Base-by-base conservation (phyloP, 1,140 invertebrate species). In the Geopemphigus sp. region DNA sequence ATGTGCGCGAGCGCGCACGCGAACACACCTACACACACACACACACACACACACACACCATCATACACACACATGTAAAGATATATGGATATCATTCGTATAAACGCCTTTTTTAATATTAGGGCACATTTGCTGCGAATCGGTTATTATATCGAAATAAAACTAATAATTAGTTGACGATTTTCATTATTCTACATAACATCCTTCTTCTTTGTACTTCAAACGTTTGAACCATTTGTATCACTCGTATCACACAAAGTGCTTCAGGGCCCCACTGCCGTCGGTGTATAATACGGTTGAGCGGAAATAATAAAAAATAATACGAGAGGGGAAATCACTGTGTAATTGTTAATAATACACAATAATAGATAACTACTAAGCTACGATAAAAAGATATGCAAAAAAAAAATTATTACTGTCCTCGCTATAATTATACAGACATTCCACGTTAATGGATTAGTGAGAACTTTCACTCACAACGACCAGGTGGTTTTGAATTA, bases 261-360 rank as follows among this genome's bases (percentile, higher is more conserved):
- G 32, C 63, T 66, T 66, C n/a, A 32, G 63, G 32, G 2, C 32
- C 59, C 47, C 8, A 39, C 32, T 8, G 53, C 53, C 17, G 63
- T 15, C 19, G 45, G 39, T 45, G 32, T 45, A 66, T 45, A 66
- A 45, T 66, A n/a, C 45, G 15, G 32, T 66, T 1, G 32, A 45
- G n/a, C n/a, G 63, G n/a, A 45, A 66, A 66, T 64, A 64, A 39
- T 45, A 66, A 45, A 39, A n/a, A n/a, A 45, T 45, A 66, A 45
- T 66, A 66, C n/a, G n/a, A 15, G 19, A 64, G 14, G n/a, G 32
- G n/a, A 14, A n/a, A 45, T 66, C 11, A 12, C n/a, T 5, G 29
- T 39, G 19, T n/a, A 64, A 64, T 32, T 64, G 29, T 64, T 64
- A 64, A 39, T 39, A 39, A 39, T 64, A 39, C 24, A 66, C 32